A percentile compares a stretch with the other conserved stretches of the same genome.
phyloP scores from a whole-genome alignment of 1,140 invertebrate species.

The Brachionus paranguensis region DNA sequence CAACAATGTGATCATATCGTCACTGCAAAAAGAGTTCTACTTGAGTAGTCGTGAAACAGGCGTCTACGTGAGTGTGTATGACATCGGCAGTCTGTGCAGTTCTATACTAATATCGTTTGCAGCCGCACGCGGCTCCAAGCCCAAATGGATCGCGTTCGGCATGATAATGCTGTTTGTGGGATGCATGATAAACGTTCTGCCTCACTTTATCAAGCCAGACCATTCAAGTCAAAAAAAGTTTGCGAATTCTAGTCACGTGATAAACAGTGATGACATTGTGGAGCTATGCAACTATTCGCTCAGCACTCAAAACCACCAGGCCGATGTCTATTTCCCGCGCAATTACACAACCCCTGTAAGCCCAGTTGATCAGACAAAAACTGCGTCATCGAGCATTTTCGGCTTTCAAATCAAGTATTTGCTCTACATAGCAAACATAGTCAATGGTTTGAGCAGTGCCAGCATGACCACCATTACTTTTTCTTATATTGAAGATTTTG shows the following conservation, averaged over 20 bases:
- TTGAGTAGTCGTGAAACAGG: constrained; percentile 29
- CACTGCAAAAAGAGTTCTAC: constrained; percentile 35
- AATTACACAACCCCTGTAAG: neutral
- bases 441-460: constrained; percentile 31
- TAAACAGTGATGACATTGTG: neutral
- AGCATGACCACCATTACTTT: constrained; percentile 25
- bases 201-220: constrained; percentile 15
- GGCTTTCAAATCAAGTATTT: constrained; percentile 24
- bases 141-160: constrained; percentile 21
- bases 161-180: constrained; percentile 19
- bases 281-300: constrained; percentile 22
- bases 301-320: neutral
- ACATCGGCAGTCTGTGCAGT: constrained; percentile 26
- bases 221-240: neutral
- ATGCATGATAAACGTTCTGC: constrained; percentile 17
- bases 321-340: neutral
- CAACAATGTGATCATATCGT: constrained; percentile 34
- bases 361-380: neutral
- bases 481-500: constrained; percentile 37
- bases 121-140: constrained; percentile 9
- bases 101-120: constrained; percentile 6
- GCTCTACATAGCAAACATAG: constrained; percentile 15
- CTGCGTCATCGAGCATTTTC: neutral
- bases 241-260: neutral
- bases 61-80: constrained; percentile 22